Percentiles rank a stretch among this genome's conserved stretches.
Evolutionary conservation across 1,140 invertebrate species (phyloP).

Genomic region (Paralvinella palmiformis): DNA sequence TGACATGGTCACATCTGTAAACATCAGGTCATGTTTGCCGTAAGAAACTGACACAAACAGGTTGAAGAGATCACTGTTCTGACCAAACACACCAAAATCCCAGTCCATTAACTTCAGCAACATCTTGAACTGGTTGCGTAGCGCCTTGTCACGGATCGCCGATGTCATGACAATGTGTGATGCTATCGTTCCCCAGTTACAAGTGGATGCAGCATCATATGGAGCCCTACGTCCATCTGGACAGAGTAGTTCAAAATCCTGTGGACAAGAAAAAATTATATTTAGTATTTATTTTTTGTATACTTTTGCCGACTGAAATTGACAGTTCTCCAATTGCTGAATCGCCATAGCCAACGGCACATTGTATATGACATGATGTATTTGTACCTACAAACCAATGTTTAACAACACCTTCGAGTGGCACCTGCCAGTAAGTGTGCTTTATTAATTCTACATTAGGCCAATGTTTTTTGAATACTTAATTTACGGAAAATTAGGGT

Average conservation of each 20-base stretch:
- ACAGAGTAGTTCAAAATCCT: constrained; percentile 79
- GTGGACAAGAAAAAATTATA: constrained; percentile 3
- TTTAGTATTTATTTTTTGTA: no score
- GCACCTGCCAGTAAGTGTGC: no score
- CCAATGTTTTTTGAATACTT: no score
- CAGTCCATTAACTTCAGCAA: constrained; percentile 27
- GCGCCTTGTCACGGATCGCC: constrained; percentile 7
- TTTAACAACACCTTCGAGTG: no score
- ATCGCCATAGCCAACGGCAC: no score
- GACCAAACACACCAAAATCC: constrained; percentile 22
- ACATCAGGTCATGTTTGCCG: constrained; percentile 37
- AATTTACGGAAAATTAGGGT: no score
- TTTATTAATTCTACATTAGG: no score
- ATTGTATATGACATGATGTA: no score
- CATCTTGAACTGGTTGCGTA: constrained; percentile 28
- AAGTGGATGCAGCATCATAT: constrained; percentile 36
- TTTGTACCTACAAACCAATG: no score
- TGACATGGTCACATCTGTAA: constrained; percentile 41
- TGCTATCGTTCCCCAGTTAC: constrained; percentile 64
- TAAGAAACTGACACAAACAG: constrained; percentile 23
- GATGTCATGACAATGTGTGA: constrained; percentile 81
- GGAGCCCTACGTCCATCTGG: constrained; percentile 59
- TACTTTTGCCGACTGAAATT: no score
- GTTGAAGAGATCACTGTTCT: constrained; percentile 14
- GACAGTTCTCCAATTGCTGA: no score